Base-by-base conservation (phyloP, 2,113 vertebrate genomes). In the Myotis brandtii region DNA sequence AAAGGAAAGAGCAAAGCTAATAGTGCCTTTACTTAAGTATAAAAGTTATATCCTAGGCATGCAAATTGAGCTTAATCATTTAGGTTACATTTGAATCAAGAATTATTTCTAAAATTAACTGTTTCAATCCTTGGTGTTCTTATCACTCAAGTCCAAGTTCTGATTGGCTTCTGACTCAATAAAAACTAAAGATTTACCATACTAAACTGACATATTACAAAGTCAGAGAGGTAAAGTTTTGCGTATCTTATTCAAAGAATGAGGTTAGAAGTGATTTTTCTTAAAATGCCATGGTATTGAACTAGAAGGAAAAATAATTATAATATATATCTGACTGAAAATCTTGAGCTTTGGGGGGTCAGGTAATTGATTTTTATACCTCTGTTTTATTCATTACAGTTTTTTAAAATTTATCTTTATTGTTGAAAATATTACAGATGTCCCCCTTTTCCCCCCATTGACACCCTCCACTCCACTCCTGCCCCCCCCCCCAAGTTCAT, bases 1-100 rank as follows among this genome's bases (percentile, higher is more conserved):
- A 30, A 95, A 96, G 8, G 9, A 96, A 30, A 93, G 6, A 30
- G 16, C 0, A 82, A 90, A 96, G 59, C 77, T 81, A 77, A 86
- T 46, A 88, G 3, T 54, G 40, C 14, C 32, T 93, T 89, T 86
- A 82, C 46, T 72, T 88, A 95, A 73, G 46, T 69, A 85, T 52
- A 62, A 81, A 85, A 34, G n/a, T 52, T 69, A 86, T 6, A 40
- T 9, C 5, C 5, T 37, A 67, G 5, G n/a, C 17, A 70, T 95
- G n/a, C 25, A 95, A 70, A 86, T 67, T 56, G 21, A 84, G 30
- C 21, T 86, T 81, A 75, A 86, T 37, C 12, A 50, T 48, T 83
- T 80, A 2, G 16, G 25, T 87, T 93, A 52, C 1, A 30, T 37
- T 69, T 84, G 70, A 85, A 50, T 89, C 23, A 94, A 72, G 21